These are phyloP conservation scores for Picathartes gymnocephalus DNA, from an alignment of 2,113 vertebrate species.

Conservation along the genomic window DNA sequence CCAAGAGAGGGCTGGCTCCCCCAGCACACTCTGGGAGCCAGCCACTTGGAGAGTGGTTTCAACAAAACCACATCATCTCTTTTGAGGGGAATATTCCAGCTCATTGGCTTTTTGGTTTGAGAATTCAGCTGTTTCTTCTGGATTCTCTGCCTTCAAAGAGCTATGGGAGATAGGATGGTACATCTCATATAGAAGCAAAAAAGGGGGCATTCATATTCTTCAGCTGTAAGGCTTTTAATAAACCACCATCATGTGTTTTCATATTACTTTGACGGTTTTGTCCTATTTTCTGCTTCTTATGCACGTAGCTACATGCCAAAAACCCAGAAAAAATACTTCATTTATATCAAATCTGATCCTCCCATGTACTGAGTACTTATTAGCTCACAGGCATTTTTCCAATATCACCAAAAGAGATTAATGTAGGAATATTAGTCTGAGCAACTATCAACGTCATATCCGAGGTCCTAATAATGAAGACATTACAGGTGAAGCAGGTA, in stretches of 20 bases:
- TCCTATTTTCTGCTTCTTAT: slow-evolving; percentile 41
- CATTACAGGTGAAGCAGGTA: neutral
- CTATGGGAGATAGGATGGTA: neutral
- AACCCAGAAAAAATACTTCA: slow-evolving; percentile 1
- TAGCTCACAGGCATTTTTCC: slow-evolving; percentile 25
- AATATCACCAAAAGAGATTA: neutral
- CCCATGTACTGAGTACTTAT: neutral
- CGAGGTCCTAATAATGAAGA: neutral
- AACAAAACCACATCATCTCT: slow-evolving; percentile 5
- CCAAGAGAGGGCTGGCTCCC: slow-evolving; percentile 17
- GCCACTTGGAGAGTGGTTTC: neutral
- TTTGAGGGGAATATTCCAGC: slow-evolving; percentile 35
- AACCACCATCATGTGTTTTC: neutral
- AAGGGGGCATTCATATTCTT: slow-evolving; percentile 5
- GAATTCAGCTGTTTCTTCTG: slow-evolving; percentile 56
- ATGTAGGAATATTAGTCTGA: neutral
- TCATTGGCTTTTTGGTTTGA: slow-evolving; percentile 33
- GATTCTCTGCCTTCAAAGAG: slow-evolving; percentile 6
- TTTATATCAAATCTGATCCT: slow-evolving; percentile 2
- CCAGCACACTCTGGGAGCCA: neutral
- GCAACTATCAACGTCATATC: neutral
- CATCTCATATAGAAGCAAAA: neutral
- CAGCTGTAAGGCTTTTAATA: slow-evolving; percentile 42
- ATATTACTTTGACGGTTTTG: neutral
- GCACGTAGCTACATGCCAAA: neutral